These are phyloP conservation scores for Phyto melanocephala DNA, from an alignment of 2,888 invertebrate species.

Conservation along the genomic window DNA sequence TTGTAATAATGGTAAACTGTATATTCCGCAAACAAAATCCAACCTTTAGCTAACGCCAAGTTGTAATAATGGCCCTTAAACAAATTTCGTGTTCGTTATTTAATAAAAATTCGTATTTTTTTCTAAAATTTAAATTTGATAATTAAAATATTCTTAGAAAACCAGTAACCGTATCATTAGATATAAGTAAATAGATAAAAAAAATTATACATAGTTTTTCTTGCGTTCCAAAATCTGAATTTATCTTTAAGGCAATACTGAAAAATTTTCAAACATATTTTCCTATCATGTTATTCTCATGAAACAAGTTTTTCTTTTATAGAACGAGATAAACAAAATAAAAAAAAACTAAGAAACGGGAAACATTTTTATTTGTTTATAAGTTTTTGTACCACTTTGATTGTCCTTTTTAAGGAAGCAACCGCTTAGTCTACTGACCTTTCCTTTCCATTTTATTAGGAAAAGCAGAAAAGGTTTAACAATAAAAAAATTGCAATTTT, in stretches of 20 bases:
- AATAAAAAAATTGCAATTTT: neutral
- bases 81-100: neutral
- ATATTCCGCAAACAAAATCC: too few relatives aligned
- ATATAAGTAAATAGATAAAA: constrained; percentile 7
- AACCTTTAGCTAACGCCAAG: too few relatives aligned
- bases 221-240: too few relatives aligned
- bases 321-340: neutral
- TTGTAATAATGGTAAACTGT: too few relatives aligned
- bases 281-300: neutral
- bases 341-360: neutral
- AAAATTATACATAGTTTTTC: too few relatives aligned
- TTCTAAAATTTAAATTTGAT: too few relatives aligned
- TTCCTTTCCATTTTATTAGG: neutral
- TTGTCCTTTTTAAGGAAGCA: constrained; percentile 33
- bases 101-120: too few relatives aligned
- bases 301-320: neutral
- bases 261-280: constrained; percentile 31
- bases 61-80: too few relatives aligned
- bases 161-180: constrained; percentile 28
- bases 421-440: constrained; percentile 3
- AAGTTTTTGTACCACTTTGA: constrained; percentile 26
- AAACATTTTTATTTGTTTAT: constrained; percentile 33
- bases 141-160: neutral
- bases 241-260: constrained; percentile 12
- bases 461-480: neutral